phyloP scores from a whole-genome alignment of 2,888 invertebrate genomes.

The Ptychoptera albimana region DNA sequence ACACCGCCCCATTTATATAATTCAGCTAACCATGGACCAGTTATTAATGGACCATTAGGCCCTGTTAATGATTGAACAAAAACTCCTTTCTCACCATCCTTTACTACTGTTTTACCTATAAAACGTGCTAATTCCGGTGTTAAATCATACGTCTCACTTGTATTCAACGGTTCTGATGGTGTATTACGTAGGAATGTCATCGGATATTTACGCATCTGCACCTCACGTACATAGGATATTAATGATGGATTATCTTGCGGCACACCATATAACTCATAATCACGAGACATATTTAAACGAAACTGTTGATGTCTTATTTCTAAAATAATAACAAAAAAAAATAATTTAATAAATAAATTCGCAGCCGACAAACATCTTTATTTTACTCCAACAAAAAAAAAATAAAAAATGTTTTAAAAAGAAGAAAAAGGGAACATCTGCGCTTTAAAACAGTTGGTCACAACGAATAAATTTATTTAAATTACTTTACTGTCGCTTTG shows the following conservation, averaged over 20 bases:
- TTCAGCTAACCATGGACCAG: slow-evolving; percentile 54
- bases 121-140: slow-evolving; percentile 25
- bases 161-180: slow-evolving; percentile 18
- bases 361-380: too few species aligned
- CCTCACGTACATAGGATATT: slow-evolving; percentile 56
- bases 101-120: slow-evolving; percentile 22
- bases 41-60: slow-evolving; percentile 41
- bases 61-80: slow-evolving; percentile 51
- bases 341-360: neutral
- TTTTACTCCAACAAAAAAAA: too few species aligned
- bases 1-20: slow-evolving; percentile 60
- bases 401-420: too few species aligned
- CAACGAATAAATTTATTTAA: too few species aligned
- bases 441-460: too few species aligned
- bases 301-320: slow-evolving; percentile 61
- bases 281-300: slow-evolving; percentile 62
- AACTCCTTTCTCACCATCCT: slow-evolving; percentile 40
- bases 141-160: slow-evolving; percentile 21
- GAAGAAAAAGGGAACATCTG: too few species aligned
- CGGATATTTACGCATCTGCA: slow-evolving; percentile 40
- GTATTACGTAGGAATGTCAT: slow-evolving; percentile 20
- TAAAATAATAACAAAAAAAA: slow-evolving; percentile 20
- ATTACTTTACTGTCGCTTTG: too few species aligned
- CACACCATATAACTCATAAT: slow-evolving; percentile 56
- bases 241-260: slow-evolving; percentile 59